These are phyloP conservation scores for Pogonus chalceus DNA, from an alignment of 1,140 invertebrate species.

Conservation along the genomic window DNA sequence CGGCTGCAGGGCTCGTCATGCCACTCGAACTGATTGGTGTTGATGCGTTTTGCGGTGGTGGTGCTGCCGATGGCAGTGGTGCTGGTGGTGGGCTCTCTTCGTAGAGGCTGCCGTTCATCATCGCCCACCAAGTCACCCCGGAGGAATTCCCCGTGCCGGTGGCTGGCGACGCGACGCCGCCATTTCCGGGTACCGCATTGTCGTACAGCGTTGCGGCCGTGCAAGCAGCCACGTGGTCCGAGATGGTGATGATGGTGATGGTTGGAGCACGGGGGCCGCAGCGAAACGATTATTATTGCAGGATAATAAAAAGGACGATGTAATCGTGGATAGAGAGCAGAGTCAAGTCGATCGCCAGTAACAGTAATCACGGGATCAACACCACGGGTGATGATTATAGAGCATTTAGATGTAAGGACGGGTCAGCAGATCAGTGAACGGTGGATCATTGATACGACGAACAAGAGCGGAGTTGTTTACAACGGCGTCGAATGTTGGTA, in stretches of 20 bases:
- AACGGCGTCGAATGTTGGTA: not conserved
- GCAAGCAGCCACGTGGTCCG: conserved; percentile 68
- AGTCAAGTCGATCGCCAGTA: too few species aligned
- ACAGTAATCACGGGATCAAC: not conserved
- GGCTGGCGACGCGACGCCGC: conserved; percentile 61
- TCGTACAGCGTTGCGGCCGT: conserved; percentile 64
- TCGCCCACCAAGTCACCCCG: conserved; percentile 65
- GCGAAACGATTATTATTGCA: conserved; percentile 10
- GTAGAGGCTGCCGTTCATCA: conserved; percentile 70
- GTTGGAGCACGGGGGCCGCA: conserved; percentile 29
- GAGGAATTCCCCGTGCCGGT: conserved; percentile 64
- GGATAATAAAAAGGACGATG: too few species aligned
- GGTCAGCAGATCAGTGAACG: not conserved
- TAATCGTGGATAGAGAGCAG: too few species aligned
- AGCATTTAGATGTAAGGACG: not conserved
- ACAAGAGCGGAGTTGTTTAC: not conserved
- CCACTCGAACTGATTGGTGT: conserved; percentile 39
- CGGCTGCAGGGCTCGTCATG: conserved; percentile 39
- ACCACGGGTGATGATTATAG: not conserved
- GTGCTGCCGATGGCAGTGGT: conserved; percentile 41
- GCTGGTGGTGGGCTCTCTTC: conserved; percentile 60
- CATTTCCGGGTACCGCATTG: conserved; percentile 53
- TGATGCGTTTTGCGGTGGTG: conserved; percentile 34
- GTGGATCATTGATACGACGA: not conserved
- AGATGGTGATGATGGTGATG: conserved; percentile 57